Base-by-base conservation (phyloP, 2,113 vertebrate species). In the Cygnus atratus region DNA sequence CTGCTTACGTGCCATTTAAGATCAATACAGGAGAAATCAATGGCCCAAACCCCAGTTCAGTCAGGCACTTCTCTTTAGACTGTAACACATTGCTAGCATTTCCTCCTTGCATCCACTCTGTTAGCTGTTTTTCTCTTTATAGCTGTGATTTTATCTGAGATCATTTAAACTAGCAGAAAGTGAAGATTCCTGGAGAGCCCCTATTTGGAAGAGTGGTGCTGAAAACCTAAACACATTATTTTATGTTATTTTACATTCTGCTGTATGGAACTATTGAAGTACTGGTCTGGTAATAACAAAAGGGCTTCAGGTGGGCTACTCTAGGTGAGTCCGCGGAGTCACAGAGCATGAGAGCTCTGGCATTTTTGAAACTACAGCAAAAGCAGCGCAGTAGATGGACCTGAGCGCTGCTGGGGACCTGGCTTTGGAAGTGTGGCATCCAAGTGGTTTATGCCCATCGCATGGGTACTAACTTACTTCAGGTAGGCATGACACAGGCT, bases 391-490 rank as follows among this genome's bases (percentile, higher is more conserved):
- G 29, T 10, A 4, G 17, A 10, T 18, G 39, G 58, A 87, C 48
- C 29, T 19, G 26, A 77, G 31, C 52, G 20, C 46, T 61, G 62
- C n/a, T 50, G 68, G 22, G 41, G 62, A 35, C 21, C 67, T 52
- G 55, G 35, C 18, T 74, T 61, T 3, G 4, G 33, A 33, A 85
- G 18, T 19, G 29, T 41, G 66, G 6, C 18, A 9, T 6, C 13
- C 0, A 2, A 35, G 50, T 12, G 26, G 54, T 6, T 6, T 3
- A 5, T 28, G 52, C 8, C 25, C 37, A 8, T 3, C 7, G 10
- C 3, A 1, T 6, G 13, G 33, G 13, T 2, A 44, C 14, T 21
- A 48, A 46, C 37, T n/a, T 13, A 35, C 41, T 46, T 59, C 88
- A 81, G 37, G 33, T 2, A 58, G 35, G 41, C 31, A 46, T 15